Conservation (phyloP, 2,888 invertebrate genomes). For the Automeris io region DNA sequence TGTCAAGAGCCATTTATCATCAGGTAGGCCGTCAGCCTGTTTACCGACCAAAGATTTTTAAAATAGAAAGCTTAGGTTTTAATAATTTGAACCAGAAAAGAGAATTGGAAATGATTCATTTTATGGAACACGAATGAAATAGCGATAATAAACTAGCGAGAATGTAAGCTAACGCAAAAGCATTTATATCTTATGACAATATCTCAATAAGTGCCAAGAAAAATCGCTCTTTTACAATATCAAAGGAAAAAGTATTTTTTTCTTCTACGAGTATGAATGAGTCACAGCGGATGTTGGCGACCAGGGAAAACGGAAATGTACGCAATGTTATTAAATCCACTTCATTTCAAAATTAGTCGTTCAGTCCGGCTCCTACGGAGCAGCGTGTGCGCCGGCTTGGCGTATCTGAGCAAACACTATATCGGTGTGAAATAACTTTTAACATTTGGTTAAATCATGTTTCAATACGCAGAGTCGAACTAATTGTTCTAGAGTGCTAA, state of each 20-base stretch:
- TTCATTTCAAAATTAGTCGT: constrained; percentile 69
- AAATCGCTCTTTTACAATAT: constrained; percentile 12
- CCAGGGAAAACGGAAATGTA: constrained; percentile 62
- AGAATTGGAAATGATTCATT: no score
- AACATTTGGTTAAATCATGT: no score
- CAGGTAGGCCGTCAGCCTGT: no score
- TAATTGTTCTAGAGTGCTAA: no score
- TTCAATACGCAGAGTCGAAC: no score
- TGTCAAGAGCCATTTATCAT: no score
- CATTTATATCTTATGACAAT: constrained; percentile 1
- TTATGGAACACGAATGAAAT: no score
- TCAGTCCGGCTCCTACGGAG: constrained; percentile 55
- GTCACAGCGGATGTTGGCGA: constrained; percentile 46
- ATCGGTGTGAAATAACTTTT: no score
- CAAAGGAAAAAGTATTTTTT: constrained; percentile 36
- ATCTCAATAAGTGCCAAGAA: constrained; percentile 19
- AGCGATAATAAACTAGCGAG: no score
- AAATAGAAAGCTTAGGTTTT: no score
- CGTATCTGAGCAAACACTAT: constrained; percentile 24
- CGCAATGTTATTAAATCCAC: constrained; percentile 69
- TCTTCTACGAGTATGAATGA: constrained; percentile 48
- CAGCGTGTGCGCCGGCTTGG: constrained; percentile 58
- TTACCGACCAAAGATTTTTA: no score
- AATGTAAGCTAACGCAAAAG: background rate
- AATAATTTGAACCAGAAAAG: no score